Base-by-base conservation (phyloP, 2,888 invertebrate species). In the Drosophila affinis region DNA sequence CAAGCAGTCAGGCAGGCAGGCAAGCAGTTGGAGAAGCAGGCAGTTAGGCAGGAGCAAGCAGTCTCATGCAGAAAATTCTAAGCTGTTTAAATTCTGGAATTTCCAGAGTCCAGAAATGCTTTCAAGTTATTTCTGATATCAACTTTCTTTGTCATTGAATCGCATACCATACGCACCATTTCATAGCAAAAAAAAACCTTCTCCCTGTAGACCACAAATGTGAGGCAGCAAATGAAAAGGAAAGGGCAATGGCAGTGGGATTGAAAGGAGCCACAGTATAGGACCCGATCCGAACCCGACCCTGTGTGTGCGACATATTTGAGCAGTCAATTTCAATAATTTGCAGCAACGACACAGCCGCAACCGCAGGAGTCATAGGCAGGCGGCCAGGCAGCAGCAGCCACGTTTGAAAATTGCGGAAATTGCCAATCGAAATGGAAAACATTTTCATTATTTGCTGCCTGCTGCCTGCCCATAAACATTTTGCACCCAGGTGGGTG, bases 361-460 rank as follows among this genome's bases (percentile, higher is more conserved):
- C 34, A 53, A 59, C 61, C 34, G 53, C 39, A 59, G 68, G 39
- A 65, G 32, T 29, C 55, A 54, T 32, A 14, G 12, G 34, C 32
- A 32, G 32, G 10, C 21, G 3, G 21, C 21, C 21, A 3, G 21
- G 21, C 34, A 54, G 18, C 47, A 51, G 51, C 61, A 62, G 57
- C 60, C 57, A 39, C 70, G 71, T 55, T 72, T 78, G 78, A 79
- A 83, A 89, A 89, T 87, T 88, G 89, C 89, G 88, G 89, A 88
- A 88, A 88, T 89, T 83, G 89, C 79, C 81, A 79, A 88, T 89
- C 81, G 89, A 88, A 88, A 87, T 88, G 85, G 89, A 88, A 89
- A 89, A 88, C 87, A 89, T 89, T 88, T 88, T 87, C 89, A 89
- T 85, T 89, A 88, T 81, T 81, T 76, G 77, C 76, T 75, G 34